Evolutionary conservation across 2,888 invertebrate genomes (phyloP), one percentile per base, ranked within the genome.

Genomic region (Laothoe populi): DNA sequence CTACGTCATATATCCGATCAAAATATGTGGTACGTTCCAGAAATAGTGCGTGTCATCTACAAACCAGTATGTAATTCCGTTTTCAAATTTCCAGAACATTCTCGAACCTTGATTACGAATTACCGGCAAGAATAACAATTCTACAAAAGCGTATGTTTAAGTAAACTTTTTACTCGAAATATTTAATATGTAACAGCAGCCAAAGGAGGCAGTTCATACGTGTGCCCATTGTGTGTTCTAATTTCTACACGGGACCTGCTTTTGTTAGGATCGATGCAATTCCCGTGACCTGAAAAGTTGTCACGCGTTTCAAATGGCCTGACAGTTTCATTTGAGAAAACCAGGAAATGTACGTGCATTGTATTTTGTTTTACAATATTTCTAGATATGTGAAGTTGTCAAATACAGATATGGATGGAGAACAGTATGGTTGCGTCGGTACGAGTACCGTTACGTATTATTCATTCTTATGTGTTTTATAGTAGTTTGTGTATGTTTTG

Each of bases 201-300:
- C 38, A 38, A 19, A 44, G 19, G 4, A 42, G 19, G 44, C 8
- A 10, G 21, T 24, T 5, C 24, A 48, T 24, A 48, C 19, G 19
- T 35, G 53, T 35, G 10, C 31, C 44, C 19, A 35, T 53, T 53
- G 35, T 53, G 19, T 35, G 53, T 53, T 35, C 53, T 53, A 53
- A 53, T 53, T 53, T 53, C 53, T 53, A 35, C 24, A 23, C 48
- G 19, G 31, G 35, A 35, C 35, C 35, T 11, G 53, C 53, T 53
- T 46, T 53, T 53, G 53, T 53, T 2, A 19, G 31, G 8, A 53
- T 53, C 35, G 53, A 53, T 53, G 35, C 19, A 53, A 53, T 53
- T 53, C 53, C 11, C 53, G 53, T 21, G 53, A 53, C 53, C 53
- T 53, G 53, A 53, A 53, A 53, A 19, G 31, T 31, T 35, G 49